phyloP scores from a whole-genome alignment of 2,888 invertebrate species.

The Melieria picta region DNA sequence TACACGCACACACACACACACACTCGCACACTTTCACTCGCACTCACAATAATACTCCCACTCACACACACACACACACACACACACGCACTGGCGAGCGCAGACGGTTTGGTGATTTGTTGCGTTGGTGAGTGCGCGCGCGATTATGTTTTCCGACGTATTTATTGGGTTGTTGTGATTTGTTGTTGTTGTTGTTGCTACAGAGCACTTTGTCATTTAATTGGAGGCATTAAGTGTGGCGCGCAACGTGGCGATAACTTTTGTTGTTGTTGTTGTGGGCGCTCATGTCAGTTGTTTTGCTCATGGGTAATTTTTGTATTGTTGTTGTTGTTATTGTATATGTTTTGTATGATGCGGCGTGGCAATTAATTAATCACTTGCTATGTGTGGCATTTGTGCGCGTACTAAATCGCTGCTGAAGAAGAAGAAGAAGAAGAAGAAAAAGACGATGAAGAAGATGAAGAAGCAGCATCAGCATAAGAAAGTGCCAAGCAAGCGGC shows the following conservation, averaged over 20 bases:
- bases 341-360: background rate
- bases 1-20: background rate
- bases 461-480: too few relatives aligned
- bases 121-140: background rate
- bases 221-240: too few relatives aligned
- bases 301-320: conserved; percentile 9
- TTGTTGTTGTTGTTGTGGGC: too few relatives aligned
- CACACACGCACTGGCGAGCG: background rate
- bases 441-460: too few relatives aligned
- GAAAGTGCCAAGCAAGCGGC: too few relatives aligned
- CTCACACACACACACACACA: conserved; percentile 20
- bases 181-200: background rate
- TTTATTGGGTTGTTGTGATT: background rate
- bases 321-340: background rate
- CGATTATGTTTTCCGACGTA: background rate
- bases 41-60: conserved; percentile 14
- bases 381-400: background rate
- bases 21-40: background rate
- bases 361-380: conserved; percentile 20
- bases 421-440: too few relatives aligned
- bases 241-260: too few relatives aligned
- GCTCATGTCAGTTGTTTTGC: background rate
- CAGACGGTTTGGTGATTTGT: background rate
- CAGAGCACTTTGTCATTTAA: too few relatives aligned
- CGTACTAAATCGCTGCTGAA: too few relatives aligned